A percentile compares a stretch with the other conserved stretches of the same genome.
These are phyloP conservation scores for Hippocampus guttulatus DNA, from an alignment of 2,113 vertebrate genomes.

Conservation along the genomic window DNA sequence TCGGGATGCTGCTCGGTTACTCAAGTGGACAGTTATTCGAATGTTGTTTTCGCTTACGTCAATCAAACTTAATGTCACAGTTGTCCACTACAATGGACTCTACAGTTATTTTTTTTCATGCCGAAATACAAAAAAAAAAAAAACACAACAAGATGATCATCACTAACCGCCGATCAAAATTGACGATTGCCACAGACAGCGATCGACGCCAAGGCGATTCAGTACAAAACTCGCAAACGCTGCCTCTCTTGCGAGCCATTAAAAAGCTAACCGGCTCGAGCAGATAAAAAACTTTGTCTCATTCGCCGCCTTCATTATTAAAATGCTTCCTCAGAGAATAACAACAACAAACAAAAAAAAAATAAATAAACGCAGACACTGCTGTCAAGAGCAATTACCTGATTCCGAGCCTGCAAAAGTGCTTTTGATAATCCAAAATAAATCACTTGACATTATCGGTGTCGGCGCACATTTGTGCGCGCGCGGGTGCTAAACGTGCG, in stretches of 20 bases:
- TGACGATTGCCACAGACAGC: neutral
- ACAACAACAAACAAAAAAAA: constrained; percentile 7
- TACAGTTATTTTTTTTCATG: too few relatives aligned
- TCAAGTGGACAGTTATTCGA: too few relatives aligned
- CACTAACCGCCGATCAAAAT: neutral
- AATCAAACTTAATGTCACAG: too few relatives aligned
- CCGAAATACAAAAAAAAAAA: neutral
- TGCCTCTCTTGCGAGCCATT: constrained; percentile 13
- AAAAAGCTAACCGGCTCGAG: constrained; percentile 51
- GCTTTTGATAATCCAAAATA: constrained; percentile 15
- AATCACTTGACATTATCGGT: constrained; percentile 18
- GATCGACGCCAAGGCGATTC: neutral
- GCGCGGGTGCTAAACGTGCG: neutral
- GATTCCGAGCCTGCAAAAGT: constrained; percentile 7
- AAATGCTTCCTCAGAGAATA: constrained; percentile 21
- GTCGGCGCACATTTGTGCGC: neutral
- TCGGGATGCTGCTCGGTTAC: constrained; percentile 1
- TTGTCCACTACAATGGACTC: too few relatives aligned
- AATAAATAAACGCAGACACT: neutral
- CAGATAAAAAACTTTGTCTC: constrained; percentile 25
- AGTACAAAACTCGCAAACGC: neutral
- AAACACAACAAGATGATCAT: too few relatives aligned
- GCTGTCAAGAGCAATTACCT: constrained; percentile 27
- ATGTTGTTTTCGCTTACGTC: too few relatives aligned
- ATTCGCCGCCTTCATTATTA: constrained; percentile 31